phyloP scores from a whole-genome alignment of 1,140 invertebrate species.

The Phymorhynchus buccinoides region DNA sequence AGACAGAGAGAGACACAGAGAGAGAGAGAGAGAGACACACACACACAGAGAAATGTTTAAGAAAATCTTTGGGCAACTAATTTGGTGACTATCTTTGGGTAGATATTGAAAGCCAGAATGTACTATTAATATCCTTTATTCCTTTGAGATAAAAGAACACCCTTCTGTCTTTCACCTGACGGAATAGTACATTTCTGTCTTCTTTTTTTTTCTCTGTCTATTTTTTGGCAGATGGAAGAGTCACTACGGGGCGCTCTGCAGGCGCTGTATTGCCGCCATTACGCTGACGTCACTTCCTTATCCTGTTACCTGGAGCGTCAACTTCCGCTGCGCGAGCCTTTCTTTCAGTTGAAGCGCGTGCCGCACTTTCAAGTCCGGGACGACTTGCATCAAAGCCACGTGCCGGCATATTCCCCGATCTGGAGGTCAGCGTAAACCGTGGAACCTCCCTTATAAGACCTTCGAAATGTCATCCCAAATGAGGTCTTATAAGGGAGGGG shows the following conservation, averaged over 20 bases:
- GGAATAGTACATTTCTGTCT: too few species aligned
- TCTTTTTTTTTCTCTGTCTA: too few species aligned
- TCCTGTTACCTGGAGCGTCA: conserved; percentile 51
- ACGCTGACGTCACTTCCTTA: conserved; percentile 46
- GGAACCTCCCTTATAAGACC: too few species aligned
- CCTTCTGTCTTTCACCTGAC: too few species aligned
- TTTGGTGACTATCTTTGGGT: neutral
- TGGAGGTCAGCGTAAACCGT: conserved; percentile 41
- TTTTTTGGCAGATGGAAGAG: conserved; percentile 15
- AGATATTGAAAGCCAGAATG: neutral
- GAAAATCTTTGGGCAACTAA: neutral
- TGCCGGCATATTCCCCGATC: conserved; percentile 47
- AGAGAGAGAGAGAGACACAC: conserved; percentile 4
- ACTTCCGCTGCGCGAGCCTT: conserved; percentile 47
- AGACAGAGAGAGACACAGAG: neutral
- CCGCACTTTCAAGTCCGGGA: conserved; percentile 48
- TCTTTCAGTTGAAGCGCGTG: conserved; percentile 51
- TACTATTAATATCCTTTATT: neutral
- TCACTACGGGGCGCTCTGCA: conserved; percentile 23
- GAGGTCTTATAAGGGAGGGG: too few species aligned
- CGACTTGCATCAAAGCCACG: conserved; percentile 45
- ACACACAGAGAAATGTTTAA: neutral
- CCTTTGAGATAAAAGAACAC: neutral
- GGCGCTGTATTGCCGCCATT: conserved; percentile 15
- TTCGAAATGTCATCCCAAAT: too few species aligned